phyloP scores from a whole-genome alignment of 2,888 invertebrate species.

The Timandra comae region DNA sequence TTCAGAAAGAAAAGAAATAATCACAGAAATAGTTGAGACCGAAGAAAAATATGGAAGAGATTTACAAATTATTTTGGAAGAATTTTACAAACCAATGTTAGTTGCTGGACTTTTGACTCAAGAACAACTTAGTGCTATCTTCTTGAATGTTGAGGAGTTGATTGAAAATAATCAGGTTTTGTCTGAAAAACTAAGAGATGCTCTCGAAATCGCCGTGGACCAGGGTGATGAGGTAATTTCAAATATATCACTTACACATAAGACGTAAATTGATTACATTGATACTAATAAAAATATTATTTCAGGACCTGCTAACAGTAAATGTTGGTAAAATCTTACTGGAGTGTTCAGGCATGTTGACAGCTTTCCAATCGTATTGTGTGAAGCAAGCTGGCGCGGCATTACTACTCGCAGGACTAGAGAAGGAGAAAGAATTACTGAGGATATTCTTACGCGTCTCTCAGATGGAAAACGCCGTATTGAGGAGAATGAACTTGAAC shows the following conservation, averaged over 20 bases:
- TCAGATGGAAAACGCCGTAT: constrained; percentile 95
- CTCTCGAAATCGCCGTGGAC: constrained; percentile 89
- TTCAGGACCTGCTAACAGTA: constrained; percentile 87
- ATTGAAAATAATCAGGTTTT: constrained; percentile 91
- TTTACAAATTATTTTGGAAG: constrained; percentile 93
- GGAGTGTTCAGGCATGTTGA: constrained; percentile 94
- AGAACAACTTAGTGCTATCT: constrained; percentile 94
- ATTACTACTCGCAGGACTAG: constrained; percentile 89
- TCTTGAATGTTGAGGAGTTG: constrained; percentile 94
- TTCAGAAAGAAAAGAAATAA: constrained; percentile 94
- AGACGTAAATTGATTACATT: too few relatives aligned
- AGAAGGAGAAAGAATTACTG: constrained; percentile 95
- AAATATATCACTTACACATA: too few relatives aligned
- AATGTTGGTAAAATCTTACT: constrained; percentile 94
- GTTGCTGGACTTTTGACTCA: constrained; percentile 93
- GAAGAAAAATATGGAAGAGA: constrained; percentile 97
- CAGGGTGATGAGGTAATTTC: constrained; percentile 84
- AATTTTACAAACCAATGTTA: constrained; percentile 94
- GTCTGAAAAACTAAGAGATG: constrained; percentile 90
- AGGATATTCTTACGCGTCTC: constrained; percentile 96
- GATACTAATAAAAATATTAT: too few relatives aligned
- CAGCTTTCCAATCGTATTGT: constrained; percentile 96
- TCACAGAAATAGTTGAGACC: constrained; percentile 96
- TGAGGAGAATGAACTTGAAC: constrained; percentile 96
- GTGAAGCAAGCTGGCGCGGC: constrained; percentile 95